Base-by-base conservation (phyloP, 2,888 invertebrate species). In the Mechanitis mazaeus region DNA sequence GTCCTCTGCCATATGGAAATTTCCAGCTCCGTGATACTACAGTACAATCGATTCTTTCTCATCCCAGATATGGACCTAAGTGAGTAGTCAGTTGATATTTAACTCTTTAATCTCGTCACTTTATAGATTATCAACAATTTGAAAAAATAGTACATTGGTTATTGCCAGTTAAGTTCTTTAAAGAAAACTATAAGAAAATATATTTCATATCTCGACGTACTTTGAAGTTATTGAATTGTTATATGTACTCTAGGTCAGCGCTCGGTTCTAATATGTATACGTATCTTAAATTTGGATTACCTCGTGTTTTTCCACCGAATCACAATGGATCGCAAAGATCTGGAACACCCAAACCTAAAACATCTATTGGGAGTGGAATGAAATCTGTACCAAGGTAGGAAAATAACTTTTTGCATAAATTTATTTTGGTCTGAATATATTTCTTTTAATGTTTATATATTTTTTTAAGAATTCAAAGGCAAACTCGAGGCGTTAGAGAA, bases 1-100 rank as follows among this genome's bases (percentile, higher is more conserved):
- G 96, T 71, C 97, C 97, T 53, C 91, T 97, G 74, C 97, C 97
- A 61, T 97, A 97, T 84, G 97, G 97, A 61, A 97, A 97, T 84
- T 98, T 98, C 87, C 97, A 97, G 81, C 92, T 98, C 47, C 91
- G 97, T 64, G 97, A 98, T 78, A 96, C 97, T 63, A 97, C 97
- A 58, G 97, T 97, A 59, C 97, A 97, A 86, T 96, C 96, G 60
- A 97, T 97, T 69, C 83, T 96, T 58, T 93, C 94, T 55, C 97
- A 97, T 87, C 97, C 97, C 55, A 92, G 97, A 84, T 97, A 96
- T 91, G 96, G 97, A 76, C 95, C 96, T 63, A 95, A 96, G 94
- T 95, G 92, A 92, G 93, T 91, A 31, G 2, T 28, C 33, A 3
- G 6, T 38, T 42, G 31, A 54, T 46, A 3, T n/a, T 31, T 20